phyloP scores from a whole-genome alignment of 1,140 invertebrate genomes.

The Dinoponera quadriceps region DNA sequence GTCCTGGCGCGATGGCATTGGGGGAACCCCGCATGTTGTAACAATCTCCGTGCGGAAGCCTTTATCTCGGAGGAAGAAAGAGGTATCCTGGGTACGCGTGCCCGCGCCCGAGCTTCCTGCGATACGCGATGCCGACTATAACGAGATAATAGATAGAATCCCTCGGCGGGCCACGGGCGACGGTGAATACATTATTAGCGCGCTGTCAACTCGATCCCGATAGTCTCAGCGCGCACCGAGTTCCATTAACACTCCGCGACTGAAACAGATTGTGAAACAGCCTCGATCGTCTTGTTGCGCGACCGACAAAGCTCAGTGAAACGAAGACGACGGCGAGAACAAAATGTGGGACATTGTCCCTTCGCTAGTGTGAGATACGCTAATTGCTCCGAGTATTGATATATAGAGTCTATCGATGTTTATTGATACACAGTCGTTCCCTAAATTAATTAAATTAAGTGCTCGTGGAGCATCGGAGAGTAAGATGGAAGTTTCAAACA shows the following conservation, averaged over 20 bases:
- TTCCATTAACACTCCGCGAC: slow-evolving; percentile 18
- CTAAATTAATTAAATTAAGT: too few species aligned
- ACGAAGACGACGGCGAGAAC: too few species aligned
- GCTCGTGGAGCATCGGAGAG: too few species aligned
- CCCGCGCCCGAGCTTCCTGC: slow-evolving; percentile 5
- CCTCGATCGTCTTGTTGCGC: not conserved
- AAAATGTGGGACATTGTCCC: too few species aligned
- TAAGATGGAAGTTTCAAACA: too few species aligned
- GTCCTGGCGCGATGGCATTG: not conserved
- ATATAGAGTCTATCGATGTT: too few species aligned
- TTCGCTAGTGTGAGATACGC: too few species aligned
- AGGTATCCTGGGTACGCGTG: not conserved
- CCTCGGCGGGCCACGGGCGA: not conserved
- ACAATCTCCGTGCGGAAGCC: slow-evolving; percentile 28
- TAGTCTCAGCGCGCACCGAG: slow-evolving; percentile 2
- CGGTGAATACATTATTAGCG: slow-evolving; percentile 22
- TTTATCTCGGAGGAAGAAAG: slow-evolving; percentile 51
- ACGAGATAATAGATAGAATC: slow-evolving; percentile 46
- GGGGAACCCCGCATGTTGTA: slow-evolving; percentile 20
- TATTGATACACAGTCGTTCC: too few species aligned
- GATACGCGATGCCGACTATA: slow-evolving; percentile 37
- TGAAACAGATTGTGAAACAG: not conserved
- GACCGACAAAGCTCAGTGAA: too few species aligned
- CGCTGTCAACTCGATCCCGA: slow-evolving; percentile 14
- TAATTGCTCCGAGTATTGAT: too few species aligned